Evolutionary conservation across 2,888 invertebrate species (phyloP).

Genomic region (Noctua comes): DNA sequence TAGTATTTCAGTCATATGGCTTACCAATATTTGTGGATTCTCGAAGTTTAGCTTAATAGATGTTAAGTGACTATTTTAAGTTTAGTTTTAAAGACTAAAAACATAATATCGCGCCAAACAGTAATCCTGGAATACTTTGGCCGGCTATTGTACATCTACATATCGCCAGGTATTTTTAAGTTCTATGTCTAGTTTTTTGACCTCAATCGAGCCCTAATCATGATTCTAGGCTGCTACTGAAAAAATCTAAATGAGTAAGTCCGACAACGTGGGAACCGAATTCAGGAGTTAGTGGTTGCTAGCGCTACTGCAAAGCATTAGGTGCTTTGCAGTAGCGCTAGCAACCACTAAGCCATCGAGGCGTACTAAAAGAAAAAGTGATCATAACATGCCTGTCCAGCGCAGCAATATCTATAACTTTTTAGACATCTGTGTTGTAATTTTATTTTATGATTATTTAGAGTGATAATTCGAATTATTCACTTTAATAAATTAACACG

Average conservation of each 20-base stretch:
- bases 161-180: not conserved
- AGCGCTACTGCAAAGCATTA: too few species aligned
- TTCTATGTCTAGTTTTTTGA: not conserved
- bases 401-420: not conserved
- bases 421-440: not conserved
- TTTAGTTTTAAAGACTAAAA: not conserved
- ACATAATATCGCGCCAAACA: not conserved
- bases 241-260: not conserved
- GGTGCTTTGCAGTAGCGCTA: not conserved
- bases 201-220: not conserved
- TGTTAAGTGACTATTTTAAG: not conserved
- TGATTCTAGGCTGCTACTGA: not conserved
- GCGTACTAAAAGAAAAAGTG: not conserved
- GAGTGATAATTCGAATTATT: not conserved
- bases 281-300: not conserved
- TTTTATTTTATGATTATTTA: not conserved
- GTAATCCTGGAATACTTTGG: not conserved
- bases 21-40: not conserved
- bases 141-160: not conserved
- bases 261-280: not conserved
- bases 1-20: slow-evolving; percentile 9
- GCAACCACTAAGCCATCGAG: not conserved
- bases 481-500: slow-evolving; percentile 21
- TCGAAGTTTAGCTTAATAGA: not conserved
- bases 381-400: not conserved